Conservation (phyloP, 2,888 invertebrate genomes). For the Parnassius smintheus region DNA sequence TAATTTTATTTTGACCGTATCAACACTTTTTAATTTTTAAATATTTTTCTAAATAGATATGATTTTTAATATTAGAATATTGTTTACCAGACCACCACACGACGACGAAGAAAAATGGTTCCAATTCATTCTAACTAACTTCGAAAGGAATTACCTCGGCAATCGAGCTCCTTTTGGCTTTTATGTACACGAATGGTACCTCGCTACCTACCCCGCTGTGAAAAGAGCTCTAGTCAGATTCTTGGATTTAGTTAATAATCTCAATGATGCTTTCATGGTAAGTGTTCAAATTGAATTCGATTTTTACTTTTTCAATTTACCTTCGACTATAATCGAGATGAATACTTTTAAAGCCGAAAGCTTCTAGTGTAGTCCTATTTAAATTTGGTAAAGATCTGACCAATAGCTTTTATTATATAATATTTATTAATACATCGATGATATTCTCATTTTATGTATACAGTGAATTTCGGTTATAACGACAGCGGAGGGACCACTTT, state of each 20-base stretch:
- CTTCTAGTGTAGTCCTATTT: too few species aligned
- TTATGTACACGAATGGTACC: slow-evolving; percentile 84
- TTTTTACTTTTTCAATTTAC: too few species aligned
- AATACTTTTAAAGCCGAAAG: neutral
- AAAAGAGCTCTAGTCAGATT: slow-evolving; percentile 78
- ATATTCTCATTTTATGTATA: too few species aligned
- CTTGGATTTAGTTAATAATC: slow-evolving; percentile 73
- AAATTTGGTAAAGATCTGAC: too few species aligned
- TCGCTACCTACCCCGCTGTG: slow-evolving; percentile 58
- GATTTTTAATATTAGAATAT: neutral
- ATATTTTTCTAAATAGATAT: neutral
- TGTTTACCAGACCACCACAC: slow-evolving; percentile 43
- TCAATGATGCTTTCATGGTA: slow-evolving; percentile 83
- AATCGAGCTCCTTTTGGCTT: slow-evolving; percentile 86
- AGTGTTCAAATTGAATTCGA: slow-evolving; percentile 25
- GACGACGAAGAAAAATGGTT: slow-evolving; percentile 72
- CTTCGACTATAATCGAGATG: neutral
- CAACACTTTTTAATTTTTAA: too few species aligned
- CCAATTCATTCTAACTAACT: slow-evolving; percentile 83
- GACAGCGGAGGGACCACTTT: too few species aligned
- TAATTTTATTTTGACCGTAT: neutral
- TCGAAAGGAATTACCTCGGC: slow-evolving; percentile 82
- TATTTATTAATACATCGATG: too few species aligned
- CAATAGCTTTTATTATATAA: too few species aligned
- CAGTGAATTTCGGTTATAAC: too few species aligned